Evolutionary conservation across 2,797 vertebrate species (phyloP).

Genomic region (Serranus cabrilla): DNA sequence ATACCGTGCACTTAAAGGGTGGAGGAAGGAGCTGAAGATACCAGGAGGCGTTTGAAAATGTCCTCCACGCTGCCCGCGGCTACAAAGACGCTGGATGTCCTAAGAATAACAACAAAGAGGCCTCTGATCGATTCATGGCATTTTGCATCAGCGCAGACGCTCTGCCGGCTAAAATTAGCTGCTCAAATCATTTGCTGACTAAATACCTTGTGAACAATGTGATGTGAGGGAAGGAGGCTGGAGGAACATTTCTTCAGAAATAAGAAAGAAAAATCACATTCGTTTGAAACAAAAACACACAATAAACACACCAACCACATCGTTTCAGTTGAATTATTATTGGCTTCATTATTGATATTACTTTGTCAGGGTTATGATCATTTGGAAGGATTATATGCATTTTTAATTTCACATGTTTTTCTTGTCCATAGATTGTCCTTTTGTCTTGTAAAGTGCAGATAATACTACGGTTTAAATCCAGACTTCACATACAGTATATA

Average conservation of each 20-base stretch:
- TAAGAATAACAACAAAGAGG: constrained; percentile 82
- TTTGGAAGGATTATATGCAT: constrained; percentile 83
- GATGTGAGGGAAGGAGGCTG: constrained; percentile 19
- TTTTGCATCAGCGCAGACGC: constrained; percentile 63
- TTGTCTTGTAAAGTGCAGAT: constrained; percentile 87
- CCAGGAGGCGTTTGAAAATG: constrained; percentile 76
- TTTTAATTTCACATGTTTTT: constrained; percentile 68
- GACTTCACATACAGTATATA: constrained; percentile 81
- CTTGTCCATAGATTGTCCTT: constrained; percentile 84
- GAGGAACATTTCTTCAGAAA: constrained; percentile 15
- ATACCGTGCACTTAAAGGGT: constrained; percentile 75
- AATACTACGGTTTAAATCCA: constrained; percentile 81
- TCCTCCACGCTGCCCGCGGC: constrained; percentile 70
- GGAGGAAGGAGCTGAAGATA: constrained; percentile 72
- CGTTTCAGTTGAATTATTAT: constrained; percentile 79
- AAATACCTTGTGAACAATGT: constrained; percentile 40
- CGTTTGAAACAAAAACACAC: constrained; percentile 39
- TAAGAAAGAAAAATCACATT: not conserved
- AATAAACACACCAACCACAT: constrained; percentile 77
- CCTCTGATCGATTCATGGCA: constrained; percentile 73
- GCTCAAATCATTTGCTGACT: constrained; percentile 63
- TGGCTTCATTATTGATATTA: constrained; percentile 85
- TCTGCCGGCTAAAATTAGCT: constrained; percentile 71
- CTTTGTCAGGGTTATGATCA: constrained; percentile 81
- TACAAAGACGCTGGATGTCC: constrained; percentile 72